Base-by-base conservation (phyloP, 2,888 invertebrate genomes). In the Drosophila setosimentum region DNA sequence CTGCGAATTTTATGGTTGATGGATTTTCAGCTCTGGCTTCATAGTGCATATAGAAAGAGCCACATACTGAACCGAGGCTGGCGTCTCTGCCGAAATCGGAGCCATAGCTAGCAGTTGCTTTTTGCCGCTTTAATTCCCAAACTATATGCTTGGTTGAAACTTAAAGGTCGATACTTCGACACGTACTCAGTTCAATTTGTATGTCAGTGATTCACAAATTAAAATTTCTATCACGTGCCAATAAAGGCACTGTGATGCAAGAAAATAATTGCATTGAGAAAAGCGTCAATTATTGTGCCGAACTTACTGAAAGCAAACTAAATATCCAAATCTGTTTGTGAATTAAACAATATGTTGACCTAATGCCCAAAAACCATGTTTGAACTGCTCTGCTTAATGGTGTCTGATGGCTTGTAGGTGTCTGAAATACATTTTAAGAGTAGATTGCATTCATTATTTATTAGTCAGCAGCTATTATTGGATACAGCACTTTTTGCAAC, bases 1-100 rank as follows among this genome's bases (percentile, higher is more conserved):
- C 88, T 86, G 88, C 90, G 78, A 89, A 76, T 89, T 86, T 86
- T 86, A 89, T 85, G 85, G 90, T 86, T 86, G 90, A 86, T 89
- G 90, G 83, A 89, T 85, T 90, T 73, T 79, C 89, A 76, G 82
- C 79, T 82, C 76, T 78, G 68, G 69, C 53, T 71, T 40, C 64
- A 76, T 29, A 76, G 75, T 69, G 63, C 60, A 70, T 60, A 73
- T 54, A 54, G 54, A 3, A 16, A n/a, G 54, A 35, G 27, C 54
- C 54, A 11, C 5, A 68, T 62, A 49, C 57, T 60, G 35, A 73
- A 59, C 66, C 55, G 42, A 8, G 63, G 57, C 55, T 35, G 40
- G 6, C 29, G 27, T 35, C 42, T 16, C 16, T 21, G 42, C 0
- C 42, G 42, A 21, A 11, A 1, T 21, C 11, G 24, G 27, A 60